Base-by-base conservation (phyloP, 1,140 invertebrate genomes). In the Drosophila punjabiensis region DNA sequence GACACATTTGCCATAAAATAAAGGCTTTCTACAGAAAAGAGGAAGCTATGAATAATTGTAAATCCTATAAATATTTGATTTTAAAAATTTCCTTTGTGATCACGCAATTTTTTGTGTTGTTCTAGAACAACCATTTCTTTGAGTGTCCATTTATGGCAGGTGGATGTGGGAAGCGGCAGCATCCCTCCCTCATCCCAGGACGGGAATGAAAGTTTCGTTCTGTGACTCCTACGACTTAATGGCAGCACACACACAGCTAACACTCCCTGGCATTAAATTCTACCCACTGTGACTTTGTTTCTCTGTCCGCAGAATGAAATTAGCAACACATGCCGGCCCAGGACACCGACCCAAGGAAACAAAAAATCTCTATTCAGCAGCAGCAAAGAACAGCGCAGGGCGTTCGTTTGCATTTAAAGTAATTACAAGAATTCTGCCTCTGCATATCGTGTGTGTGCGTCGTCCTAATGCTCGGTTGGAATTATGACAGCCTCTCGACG, bases 281-380 rank as follows among this genome's bases (percentile, higher is more conserved):
- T 43, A 50, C 71, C 62, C 76, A 64, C 33, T 20, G 45, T 13
- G 56, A 76, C 59, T 76, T 65, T 81, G 73, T 77, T 45, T 39
- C 64, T 59, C 52, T 63, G 39, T 35, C 73, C 59, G 68, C 73
- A 67, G 66, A 80, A 79, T 82, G 76, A 86, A 90, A 89, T 89
- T 90, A 89, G 86, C 79, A 89, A 73, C 86, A 89, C 79, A 86
- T 89, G 86, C 82, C 63, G 45, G 41, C 37, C 71, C 43, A 65
- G 67, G 70, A 76, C 61, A 52, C 20, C 53, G 32, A 28, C 37
- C 28, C 24, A 28, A 11, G 28, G 39, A 62, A 35, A 48, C 20
- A 53, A 74, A 74, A 58, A 76, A 60, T 7, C 30, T 39, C 52
- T 35, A 39, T 60, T 73, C 24, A 39, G 50, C 41, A 30, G 4